Conservation (phyloP, 2,113 vertebrate genomes). For the Plotosus lineatus region DNA sequence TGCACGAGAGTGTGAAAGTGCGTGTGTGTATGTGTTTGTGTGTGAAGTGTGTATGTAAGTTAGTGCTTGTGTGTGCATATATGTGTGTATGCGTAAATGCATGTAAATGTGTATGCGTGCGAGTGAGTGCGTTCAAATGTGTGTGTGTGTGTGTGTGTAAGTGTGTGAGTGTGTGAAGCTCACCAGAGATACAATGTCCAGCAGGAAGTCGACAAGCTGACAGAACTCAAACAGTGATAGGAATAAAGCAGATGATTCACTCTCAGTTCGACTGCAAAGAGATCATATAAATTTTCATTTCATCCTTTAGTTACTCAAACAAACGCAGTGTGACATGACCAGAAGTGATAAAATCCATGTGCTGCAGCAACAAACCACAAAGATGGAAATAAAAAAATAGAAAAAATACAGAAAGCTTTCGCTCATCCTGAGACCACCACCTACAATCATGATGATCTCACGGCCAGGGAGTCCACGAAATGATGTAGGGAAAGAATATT, state of each 20-base stretch:
- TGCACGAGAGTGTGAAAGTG: not conserved
- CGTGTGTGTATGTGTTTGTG: no score
- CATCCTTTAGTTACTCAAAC: not conserved
- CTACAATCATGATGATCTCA: not conserved
- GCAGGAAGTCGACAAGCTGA: slow-evolving; percentile 93
- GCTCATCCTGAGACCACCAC: no score
- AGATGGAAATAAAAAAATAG: not conserved
- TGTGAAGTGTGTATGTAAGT: no score
- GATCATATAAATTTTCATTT: not conserved
- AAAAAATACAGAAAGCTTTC: not conserved
- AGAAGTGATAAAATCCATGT: not conserved
- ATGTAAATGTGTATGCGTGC: no score
- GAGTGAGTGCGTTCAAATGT: not conserved
- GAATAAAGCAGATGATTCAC: slow-evolving; percentile 74
- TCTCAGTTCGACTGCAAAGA: slow-evolving; percentile 81
- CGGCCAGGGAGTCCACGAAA: not conserved
- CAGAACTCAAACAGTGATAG: slow-evolving; percentile 92
- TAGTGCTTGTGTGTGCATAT: not conserved
- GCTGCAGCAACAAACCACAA: not conserved
- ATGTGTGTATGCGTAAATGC: not conserved
- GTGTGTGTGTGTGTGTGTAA: not conserved
- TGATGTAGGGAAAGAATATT: not conserved
- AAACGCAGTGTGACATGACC: not conserved
- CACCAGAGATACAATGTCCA: slow-evolving; percentile 99
- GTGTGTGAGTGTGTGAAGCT: slow-evolving; percentile 58